phyloP scores from a whole-genome alignment of 2,888 invertebrate species.

The Molanna angustata region DNA sequence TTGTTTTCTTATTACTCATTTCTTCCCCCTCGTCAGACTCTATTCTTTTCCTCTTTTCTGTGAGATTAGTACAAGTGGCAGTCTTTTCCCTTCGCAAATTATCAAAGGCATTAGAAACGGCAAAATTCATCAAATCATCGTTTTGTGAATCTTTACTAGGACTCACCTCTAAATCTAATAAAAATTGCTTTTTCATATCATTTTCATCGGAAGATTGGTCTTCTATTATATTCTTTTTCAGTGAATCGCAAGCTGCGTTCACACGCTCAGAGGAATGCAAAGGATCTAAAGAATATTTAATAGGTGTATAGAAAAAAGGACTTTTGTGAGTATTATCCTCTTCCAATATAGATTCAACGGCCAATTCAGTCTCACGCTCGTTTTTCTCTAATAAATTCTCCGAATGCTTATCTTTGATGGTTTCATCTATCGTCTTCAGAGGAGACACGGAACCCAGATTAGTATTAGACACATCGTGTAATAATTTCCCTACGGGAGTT shows the following conservation, averaged over 20 bases:
- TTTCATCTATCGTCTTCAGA: slow-evolving; percentile 9
- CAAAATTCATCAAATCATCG: slow-evolving; percentile 36
- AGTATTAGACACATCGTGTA: slow-evolving; percentile 4
- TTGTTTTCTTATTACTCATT: slow-evolving; percentile 31
- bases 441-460: too few relatives aligned
- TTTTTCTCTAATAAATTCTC: too few relatives aligned
- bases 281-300: slow-evolving; percentile 3
- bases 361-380: too few relatives aligned
- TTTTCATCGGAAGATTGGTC: slow-evolving; percentile 35
- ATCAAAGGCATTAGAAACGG: slow-evolving; percentile 37
- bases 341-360: slow-evolving; percentile 12
- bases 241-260: slow-evolving; percentile 5
- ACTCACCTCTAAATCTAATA: not conserved
- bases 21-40: slow-evolving; percentile 8
- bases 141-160: not conserved
- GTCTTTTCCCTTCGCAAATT: not conserved
- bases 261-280: not conserved
- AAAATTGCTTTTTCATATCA: not conserved
- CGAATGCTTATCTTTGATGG: too few relatives aligned
- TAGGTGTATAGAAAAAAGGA: slow-evolving; percentile 8
- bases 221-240: slow-evolving; percentile 32
- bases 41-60: slow-evolving; percentile 26
- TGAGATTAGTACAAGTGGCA: not conserved
- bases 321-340: slow-evolving; percentile 13
- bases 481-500: not conserved